phyloP scores from a whole-genome alignment of 1,140 invertebrate genomes.

The Globodera rostochiensis region DNA sequence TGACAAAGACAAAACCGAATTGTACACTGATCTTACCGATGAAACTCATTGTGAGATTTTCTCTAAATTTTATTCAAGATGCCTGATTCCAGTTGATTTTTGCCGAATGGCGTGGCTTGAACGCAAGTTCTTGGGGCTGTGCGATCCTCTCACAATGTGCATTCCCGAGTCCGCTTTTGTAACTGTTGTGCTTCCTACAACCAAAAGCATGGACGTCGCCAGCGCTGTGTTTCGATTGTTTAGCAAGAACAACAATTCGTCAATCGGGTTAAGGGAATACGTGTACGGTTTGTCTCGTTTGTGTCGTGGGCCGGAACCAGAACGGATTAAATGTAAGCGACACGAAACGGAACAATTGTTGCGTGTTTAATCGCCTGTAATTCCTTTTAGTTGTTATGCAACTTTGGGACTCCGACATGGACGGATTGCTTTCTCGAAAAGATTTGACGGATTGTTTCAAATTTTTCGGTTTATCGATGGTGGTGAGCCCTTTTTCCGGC shows the following conservation, averaged over 20 bases:
- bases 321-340: constrained; percentile 32
- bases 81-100: constrained; percentile 16
- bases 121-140: not conserved
- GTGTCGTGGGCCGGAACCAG: constrained; percentile 75
- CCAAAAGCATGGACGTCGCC: not conserved
- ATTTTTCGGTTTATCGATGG: constrained; percentile 7
- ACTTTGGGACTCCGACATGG: constrained; percentile 30
- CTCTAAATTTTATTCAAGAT: not conserved
- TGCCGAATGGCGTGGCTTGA: constrained; percentile 23
- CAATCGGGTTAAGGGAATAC: constrained; percentile 88
- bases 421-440: constrained; percentile 15
- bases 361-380: not conserved
- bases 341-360: constrained; percentile 5
- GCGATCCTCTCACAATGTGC: constrained; percentile 3
- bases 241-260: constrained; percentile 83
- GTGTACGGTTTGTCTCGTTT: constrained; percentile 86
- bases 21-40: not conserved
- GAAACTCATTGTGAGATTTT: constrained; percentile 22
- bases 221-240: constrained; percentile 77
- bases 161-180: constrained; percentile 20
- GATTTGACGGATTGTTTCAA: constrained; percentile 9
- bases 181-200: not conserved
- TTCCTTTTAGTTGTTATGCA: constrained; percentile 37
- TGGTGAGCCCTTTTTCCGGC: not conserved
- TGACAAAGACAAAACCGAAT: not conserved